Base-by-base conservation (phyloP, 2,888 invertebrate species). In the Kryphioiulus occultus region DNA sequence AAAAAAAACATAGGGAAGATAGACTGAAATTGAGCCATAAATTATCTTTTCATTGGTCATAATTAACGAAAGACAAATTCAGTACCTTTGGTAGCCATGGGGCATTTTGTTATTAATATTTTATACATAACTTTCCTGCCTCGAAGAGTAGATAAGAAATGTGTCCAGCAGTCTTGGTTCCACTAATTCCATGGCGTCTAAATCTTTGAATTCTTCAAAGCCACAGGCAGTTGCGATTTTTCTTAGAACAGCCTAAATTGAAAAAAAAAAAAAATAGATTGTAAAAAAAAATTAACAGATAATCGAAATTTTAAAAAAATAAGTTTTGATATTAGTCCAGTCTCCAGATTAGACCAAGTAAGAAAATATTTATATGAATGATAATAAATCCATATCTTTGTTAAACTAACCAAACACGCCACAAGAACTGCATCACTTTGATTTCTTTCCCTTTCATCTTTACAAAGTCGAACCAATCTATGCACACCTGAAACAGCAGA, bases 91-190 rank as follows among this genome's bases (percentile, higher is more conserved):
- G 85, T 85, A 85, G 22, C 35, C 26, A 12, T n/a, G 7, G 68
- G 26, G 1, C 5, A 86, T 47, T 47, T 22, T 86, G 9, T 12
- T 22, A 26, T 42, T 85, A 26, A 19, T 44, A 39, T 39, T 9
- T 88, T 39, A 96, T 82, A 96, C 96, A 91, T 95, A 96, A 91
- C 96, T 96, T 92, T 96, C 96, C 91, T 95, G 95, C 90, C 95
- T 95, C 39, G 95, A 94, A 0, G 96, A 96, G 92, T 96, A 96
- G 59, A 95, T 93, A 91, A 96, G 94, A 90, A 96, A 95, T 0
- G 96, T 95, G 91, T 96, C 96, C 92, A 96, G 94, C 17, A 96
- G 92, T 90, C 95, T 94, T 0, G 96, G 96, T 91, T 94, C 94
- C 88, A 96, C 94, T 91, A 96, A 93, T 90, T 96, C 95, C 88